phyloP scores from a whole-genome alignment of 1,140 invertebrate genomes.

The Eupristina koningsbergeri region DNA sequence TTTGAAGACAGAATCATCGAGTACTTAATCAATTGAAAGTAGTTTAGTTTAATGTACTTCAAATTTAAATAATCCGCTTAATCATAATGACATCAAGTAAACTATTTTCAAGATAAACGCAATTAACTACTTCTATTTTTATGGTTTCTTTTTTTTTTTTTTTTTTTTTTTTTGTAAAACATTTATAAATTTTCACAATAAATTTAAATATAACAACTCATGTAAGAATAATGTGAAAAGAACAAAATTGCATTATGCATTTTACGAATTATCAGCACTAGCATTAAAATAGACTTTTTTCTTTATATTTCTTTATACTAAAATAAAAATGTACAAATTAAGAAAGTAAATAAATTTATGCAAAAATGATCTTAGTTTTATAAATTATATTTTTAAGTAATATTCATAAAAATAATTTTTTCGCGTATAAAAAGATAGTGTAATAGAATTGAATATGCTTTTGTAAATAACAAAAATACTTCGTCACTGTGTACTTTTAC shows the following conservation, averaged over 20 bases:
- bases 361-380: too few relatives aligned
- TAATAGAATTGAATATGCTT: neutral
- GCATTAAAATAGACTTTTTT: too few relatives aligned
- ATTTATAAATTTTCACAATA: neutral
- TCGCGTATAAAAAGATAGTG: neutral
- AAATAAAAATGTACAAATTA: too few relatives aligned
- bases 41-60: constrained; percentile 45
- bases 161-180: neutral
- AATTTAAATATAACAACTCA: too few relatives aligned
- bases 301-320: too few relatives aligned
- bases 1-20: constrained; percentile 7
- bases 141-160: too few relatives aligned
- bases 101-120: constrained; percentile 6
- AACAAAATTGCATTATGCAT: too few relatives aligned
- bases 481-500: neutral
- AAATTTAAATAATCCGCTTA: constrained; percentile 41
- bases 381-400: too few relatives aligned
- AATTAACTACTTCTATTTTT: constrained; percentile 1
- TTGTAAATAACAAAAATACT: neutral
- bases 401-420: too few relatives aligned
- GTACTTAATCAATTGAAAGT: constrained; percentile 45
- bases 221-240: too few relatives aligned
- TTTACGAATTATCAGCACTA: too few relatives aligned
- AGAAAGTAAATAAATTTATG: too few relatives aligned
- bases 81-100: constrained; percentile 18